Evolutionary conservation across 2,797 vertebrate genomes (phyloP).

Genomic region (Channallabes apus): DNA sequence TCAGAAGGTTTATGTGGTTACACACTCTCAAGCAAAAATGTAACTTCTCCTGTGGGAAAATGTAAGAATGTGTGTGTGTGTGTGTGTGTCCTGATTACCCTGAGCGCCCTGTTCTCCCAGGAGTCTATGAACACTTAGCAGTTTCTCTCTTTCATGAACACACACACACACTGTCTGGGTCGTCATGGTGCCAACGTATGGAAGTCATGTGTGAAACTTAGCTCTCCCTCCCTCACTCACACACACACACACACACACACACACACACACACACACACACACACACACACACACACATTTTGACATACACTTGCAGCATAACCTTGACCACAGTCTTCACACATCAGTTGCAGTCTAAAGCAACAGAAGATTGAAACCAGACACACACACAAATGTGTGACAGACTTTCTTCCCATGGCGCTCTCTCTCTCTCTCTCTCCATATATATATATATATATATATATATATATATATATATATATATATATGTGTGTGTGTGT

Average conservation of each 20-base stretch:
- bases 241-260: too few species aligned
- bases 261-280: conserved; percentile 1
- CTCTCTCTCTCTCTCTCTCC: too few species aligned
- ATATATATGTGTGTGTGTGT: neutral
- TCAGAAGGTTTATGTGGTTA: neutral
- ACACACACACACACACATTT: conserved; percentile 9
- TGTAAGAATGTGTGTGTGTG: neutral
- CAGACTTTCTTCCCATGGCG: neutral
- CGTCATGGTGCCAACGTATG: conserved; percentile 12
- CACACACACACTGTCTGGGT: conserved; percentile 23
- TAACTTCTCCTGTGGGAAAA: neutral
- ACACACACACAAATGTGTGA: neutral
- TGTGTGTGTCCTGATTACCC: conserved; percentile 14
- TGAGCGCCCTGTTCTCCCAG: conserved; percentile 31
- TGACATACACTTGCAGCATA: conserved; percentile 7
- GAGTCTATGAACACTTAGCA: conserved; percentile 13
- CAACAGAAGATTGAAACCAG: neutral
- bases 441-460: neutral
- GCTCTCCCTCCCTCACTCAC: neutral
- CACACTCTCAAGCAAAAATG: neutral
- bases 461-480: neutral
- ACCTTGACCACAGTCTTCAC: conserved; percentile 26
- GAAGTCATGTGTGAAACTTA: conserved; percentile 23
- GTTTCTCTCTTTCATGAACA: neutral
- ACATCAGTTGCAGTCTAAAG: conserved; percentile 27